Base-by-base conservation (phyloP, 2,888 invertebrate genomes). In the Argynnis bischoffii region DNA sequence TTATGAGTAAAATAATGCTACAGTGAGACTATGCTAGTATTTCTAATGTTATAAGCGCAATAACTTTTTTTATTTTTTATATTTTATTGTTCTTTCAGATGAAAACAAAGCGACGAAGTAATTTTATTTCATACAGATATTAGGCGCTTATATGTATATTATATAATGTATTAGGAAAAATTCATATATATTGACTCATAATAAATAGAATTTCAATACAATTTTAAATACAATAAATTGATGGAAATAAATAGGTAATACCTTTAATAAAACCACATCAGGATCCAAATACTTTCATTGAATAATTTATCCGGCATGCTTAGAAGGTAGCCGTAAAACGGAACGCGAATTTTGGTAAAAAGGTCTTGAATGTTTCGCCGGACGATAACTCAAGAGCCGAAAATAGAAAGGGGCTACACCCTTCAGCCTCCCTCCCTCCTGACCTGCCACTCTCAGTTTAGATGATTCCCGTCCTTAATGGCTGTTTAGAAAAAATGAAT, bases 281-380 rank as follows among this genome's bases (percentile, higher is more conserved):
- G 74, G 48, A 65, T 68, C 46, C 64, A 74, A 76, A 88, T 85
- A 82, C 78, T 83, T 81, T 73, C 73, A 70, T 77, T 90, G 87
- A 91, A 92, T 92, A 86, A 90, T 91, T 90, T 86, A 92, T 83
- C 79, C 83, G 78, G 81, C 85, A 81, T 85, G 86, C 87, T 90
- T 86, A 89, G 86, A 82, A 86, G 85, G 76, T 77, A 81, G 80
- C 84, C 89, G 89, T 90, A 91, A 92, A 92, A 87, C 83, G 86
- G 79, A 87, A 89, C 88, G 87, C 80, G 83, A 85, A 90, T 88
- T 90, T 90, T 87, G 81, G 89, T 87, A 90, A 90, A 78, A 90
- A 89, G 91, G 90, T 89, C 91, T 91, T 90, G 87, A 88, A 87
- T 86, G 87, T 85, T 90, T 87, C 89, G 89, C 86, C 87, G 88